Evolutionary conservation across 2,797 vertebrate genomes (phyloP).

Genomic region (Sarcophilus harrisii): DNA sequence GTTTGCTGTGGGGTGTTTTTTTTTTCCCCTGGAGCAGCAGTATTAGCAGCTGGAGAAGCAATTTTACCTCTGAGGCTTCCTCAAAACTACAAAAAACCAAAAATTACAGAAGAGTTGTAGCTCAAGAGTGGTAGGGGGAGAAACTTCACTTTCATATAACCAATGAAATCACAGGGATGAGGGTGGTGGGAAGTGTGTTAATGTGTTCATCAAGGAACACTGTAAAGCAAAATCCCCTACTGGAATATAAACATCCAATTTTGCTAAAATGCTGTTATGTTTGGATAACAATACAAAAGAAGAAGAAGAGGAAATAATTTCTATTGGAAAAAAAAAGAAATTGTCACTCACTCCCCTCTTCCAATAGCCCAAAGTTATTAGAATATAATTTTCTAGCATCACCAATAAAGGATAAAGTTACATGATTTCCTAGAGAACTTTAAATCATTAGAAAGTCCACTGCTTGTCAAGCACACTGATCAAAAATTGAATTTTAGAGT

Average conservation of each 20-base stretch:
- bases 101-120: not conserved
- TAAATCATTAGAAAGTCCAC: not conserved
- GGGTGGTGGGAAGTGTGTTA: too few species aligned
- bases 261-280: not conserved
- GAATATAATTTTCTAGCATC: not conserved
- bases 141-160: not conserved
- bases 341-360: not conserved
- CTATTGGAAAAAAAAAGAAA: not conserved
- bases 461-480: not conserved
- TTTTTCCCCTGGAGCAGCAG: not conserved
- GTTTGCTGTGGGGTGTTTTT: too few species aligned
- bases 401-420: not conserved
- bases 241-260: not conserved
- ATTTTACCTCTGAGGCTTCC: not conserved
- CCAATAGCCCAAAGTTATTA: not conserved
- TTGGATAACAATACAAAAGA: not conserved
- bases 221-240: not conserved
- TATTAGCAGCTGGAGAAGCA: not conserved
- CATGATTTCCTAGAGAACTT: not conserved
- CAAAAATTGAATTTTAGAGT: not conserved
- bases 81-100: constrained; percentile 4
- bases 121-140: not conserved
- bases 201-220: not conserved
- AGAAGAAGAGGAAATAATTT: not conserved
- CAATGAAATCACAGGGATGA: not conserved